Evolutionary conservation across 2,113 vertebrate species (phyloP), one percentile per base, ranked within the genome.

Genomic region (Nanger granti): DNA sequence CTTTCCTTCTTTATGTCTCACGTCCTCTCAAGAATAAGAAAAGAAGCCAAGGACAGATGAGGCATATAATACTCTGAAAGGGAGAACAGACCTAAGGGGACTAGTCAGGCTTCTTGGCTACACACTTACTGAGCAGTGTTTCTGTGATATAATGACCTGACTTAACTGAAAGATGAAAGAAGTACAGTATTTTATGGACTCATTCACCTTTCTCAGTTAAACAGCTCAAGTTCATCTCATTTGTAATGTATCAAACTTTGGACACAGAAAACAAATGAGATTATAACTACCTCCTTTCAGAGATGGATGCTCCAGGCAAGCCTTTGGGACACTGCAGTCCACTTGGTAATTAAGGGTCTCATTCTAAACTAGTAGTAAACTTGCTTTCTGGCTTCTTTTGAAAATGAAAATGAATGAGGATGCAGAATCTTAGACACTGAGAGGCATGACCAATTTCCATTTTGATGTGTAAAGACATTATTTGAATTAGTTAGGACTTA

Each of bases 221-320:
- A 62, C 54, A 93, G 60, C n/a, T 73, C 47, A 34, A 76, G 47
- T n/a, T 41, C 69, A 85, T 87, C 31, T 34, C 4, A 26, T 66
- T 47, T 87, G 60, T 97, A 85, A 87, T 80, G 95, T 90, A 82
- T 88, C 57, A 93, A 76, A 83, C 80, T 91, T 97, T 49, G 52
- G 79, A 29, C 91, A 66, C 34, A 88, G 89, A 64, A 87, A 92
- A 87, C 37, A 94, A 97, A 95, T 44, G 91, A 76, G 22, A 11
- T 89, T 80, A 2, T 83, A 95, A 84, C 76, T 93, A 60, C 87
- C 93, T 97, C 14, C 52, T 96, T 93, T 91, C 66, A 80, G 49
- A 91, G 64, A 57, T 20, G 47, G 26, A 47, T 84, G 24, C 26
- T 93, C 55, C 37, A 15, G 76, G 91, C 79, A n/a, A 83, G 52